These are phyloP conservation scores for Pelecanoides urinatrix DNA, from an alignment of 2,113 vertebrate species.

Conservation along the genomic window DNA sequence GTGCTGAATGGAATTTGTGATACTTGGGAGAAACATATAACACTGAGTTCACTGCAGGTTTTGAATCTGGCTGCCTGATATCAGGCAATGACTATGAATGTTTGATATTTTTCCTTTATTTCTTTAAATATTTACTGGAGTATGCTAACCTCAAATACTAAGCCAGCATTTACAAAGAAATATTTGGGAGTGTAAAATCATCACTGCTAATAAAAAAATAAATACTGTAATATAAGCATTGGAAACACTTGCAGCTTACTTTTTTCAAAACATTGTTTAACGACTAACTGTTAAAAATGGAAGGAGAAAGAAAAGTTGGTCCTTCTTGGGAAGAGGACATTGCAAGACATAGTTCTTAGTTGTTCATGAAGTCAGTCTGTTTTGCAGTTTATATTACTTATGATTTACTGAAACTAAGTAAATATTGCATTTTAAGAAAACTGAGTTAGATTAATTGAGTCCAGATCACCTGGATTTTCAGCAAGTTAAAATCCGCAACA, in stretches of 20 bases:
- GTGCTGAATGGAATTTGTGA: not conserved
- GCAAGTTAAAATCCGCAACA: not conserved
- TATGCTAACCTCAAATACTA: not conserved
- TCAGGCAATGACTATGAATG: not conserved
- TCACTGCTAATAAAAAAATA: not conserved
- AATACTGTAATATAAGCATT: not conserved
- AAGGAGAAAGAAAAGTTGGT: not conserved
- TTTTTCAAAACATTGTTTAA: not conserved
- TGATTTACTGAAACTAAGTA: not conserved
- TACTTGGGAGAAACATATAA: not conserved
- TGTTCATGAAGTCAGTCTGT: not conserved
- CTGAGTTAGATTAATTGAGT: not conserved
- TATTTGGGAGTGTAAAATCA: not conserved
- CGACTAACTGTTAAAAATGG: not conserved
- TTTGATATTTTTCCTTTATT: not conserved
- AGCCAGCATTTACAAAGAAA: not conserved
- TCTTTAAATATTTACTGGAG: conserved; percentile 9
- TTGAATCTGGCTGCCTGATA: not conserved
- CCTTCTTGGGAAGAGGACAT: not conserved
- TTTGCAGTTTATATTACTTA: conserved; percentile 4
- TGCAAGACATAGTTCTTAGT: not conserved
- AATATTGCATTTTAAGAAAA: not conserved
- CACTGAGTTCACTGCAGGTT: not conserved
- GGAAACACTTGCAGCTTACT: not conserved
- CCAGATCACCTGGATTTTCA: not conserved